These are phyloP conservation scores for Corythoichthys haematopterus DNA, from an alignment of 2,113 vertebrate genomes.

Conservation along the genomic window DNA sequence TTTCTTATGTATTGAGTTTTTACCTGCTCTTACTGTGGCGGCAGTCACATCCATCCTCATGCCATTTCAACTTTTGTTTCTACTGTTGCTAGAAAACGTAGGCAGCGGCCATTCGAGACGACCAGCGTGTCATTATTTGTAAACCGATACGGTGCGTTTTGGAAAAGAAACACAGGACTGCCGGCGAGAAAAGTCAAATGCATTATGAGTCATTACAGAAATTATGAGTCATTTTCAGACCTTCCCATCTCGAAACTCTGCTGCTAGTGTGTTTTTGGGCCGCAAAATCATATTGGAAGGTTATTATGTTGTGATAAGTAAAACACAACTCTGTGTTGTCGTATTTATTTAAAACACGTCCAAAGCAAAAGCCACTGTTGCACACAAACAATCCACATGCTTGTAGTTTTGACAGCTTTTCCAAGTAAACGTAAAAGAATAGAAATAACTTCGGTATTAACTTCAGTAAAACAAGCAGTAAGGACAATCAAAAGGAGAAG, in stretches of 20 bases:
- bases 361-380: background rate
- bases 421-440: no score
- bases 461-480: no score
- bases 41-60: slow-evolving; percentile 40
- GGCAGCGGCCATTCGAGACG: slow-evolving; percentile 14
- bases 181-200: slow-evolving; percentile 29
- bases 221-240: slow-evolving; percentile 51
- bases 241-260: slow-evolving; percentile 32
- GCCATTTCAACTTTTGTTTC: slow-evolving; percentile 24
- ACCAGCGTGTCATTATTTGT: slow-evolving; percentile 36
- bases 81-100: slow-evolving; percentile 1
- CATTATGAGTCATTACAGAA: slow-evolving; percentile 58
- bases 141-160: slow-evolving; percentile 28
- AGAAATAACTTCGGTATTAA: background rate
- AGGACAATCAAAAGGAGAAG: no score
- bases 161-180: slow-evolving; percentile 5
- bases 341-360: background rate
- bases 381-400: slow-evolving; percentile 5
- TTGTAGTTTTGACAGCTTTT: slow-evolving; percentile 33
- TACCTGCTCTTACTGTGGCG: slow-evolving; percentile 17
- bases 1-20: background rate
- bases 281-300: background rate
- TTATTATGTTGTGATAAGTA: background rate
- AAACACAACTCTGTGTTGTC: background rate
- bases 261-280: background rate